Evolutionary conservation across 2,888 invertebrate species (phyloP), one percentile per base, ranked within the genome.

Genomic region (Drosophila falleni): DNA sequence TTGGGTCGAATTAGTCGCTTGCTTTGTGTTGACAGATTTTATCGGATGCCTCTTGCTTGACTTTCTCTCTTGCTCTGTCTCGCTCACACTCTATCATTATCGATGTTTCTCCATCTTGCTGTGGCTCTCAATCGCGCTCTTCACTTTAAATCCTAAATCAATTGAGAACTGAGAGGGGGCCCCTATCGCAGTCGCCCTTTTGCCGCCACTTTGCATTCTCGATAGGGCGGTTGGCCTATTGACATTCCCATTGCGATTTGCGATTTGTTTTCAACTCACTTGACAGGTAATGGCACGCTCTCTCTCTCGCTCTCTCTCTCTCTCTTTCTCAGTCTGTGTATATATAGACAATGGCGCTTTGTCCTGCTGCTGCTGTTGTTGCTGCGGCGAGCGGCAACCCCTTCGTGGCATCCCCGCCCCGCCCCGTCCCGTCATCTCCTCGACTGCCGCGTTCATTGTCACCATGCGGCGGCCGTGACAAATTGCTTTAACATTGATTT

Each of bases 401-500:
- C 71, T 77, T 68, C 61, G 5, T 19, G 54, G 41, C 67, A 54
- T 33, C 37, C 65, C 51, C 62, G 42, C 42, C 50, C 65, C 39
- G 15, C 42, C 29, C 19, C 19, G 19, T 2, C 19, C 19, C 19
- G 19, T 19, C 26, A 39, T 35, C 60, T 44, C 19, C 23, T 3
- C 33, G 37, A n/a, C 33, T 63, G 31, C 39, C 44, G 11, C 23
- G 51, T 55, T 81, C 73, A 80, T 87, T 83, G 85, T 85, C 82
- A 74, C 82, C 74, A 77, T 69, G 76, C 82, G 75, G 69, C 69
- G 63, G 84, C 80, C 85, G 85, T 85, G 87, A 87, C 84, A 85
- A 87, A 85, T 85, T 86, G 82, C 82, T 83, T 83, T 83, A 85
- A 82, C 86, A 83, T 87, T 85, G 84, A 84, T 85, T 85, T 87